Evolutionary conservation across 2,113 vertebrate species (phyloP), one percentile per base, ranked within the genome.

Genomic region (Proteles cristata): DNA sequence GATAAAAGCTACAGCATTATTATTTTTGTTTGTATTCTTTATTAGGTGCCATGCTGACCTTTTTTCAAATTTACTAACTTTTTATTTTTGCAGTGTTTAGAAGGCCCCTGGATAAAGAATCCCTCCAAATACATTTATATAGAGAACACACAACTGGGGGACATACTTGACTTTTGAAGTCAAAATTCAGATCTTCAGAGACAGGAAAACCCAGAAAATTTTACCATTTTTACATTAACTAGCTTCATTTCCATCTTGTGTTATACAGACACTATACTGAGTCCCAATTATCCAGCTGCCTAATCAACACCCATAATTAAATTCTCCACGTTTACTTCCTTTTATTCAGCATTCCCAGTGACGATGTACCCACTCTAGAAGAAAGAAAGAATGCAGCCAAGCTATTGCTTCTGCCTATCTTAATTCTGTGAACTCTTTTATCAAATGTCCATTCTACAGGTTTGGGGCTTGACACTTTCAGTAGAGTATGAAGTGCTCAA

Each of bases 281-380:
- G 69, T 43, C 71, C 74, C 84, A 96, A 96, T 98, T 96, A 96
- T 69, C 84, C 92, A 93, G 84, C 84, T 95, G 81, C 76, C 74
- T 96, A 95, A 97, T 97, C 84, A 97, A 94, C 58, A 96, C 80
- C 84, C 65, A 58, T 96, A 97, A 98, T 96, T 96, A 96, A 91
- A 94, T 95, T 92, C 90, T 92, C 26, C 48, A 58, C 50, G 68
- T 94, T 96, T 43, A 12, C 35, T 90, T 35, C 69, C 84, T 58
- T 93, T 96, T 94, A 83, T 88, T 90, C 45, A 90, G 84, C 84
- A 76, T 94, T 95, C 96, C 71, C 5, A 33, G 45, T 53, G 65
- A 90, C 65, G 87, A 48, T 88, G 89, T 43, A 80, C 23, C 79
- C 74, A 97, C 12, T 53, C 25, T 25, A 65, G 79, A 93, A 91